These are phyloP conservation scores for Eumeta japonica DNA, from an alignment of 1,140 invertebrate genomes.

Conservation along the genomic window DNA sequence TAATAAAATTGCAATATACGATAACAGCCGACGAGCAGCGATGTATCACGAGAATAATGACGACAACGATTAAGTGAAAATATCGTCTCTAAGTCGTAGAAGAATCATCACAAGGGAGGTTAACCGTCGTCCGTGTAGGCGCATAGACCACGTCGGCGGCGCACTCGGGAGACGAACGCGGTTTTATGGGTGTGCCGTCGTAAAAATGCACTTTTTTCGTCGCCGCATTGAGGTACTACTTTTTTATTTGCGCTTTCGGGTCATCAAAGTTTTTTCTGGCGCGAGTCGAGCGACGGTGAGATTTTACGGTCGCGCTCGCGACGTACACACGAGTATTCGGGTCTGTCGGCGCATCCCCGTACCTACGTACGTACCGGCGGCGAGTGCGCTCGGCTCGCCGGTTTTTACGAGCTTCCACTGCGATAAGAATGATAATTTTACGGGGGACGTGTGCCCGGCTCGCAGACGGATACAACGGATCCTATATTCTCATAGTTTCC, in stretches of 20 bases:
- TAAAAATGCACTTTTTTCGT: conserved; percentile 31
- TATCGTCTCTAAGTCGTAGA: too few relatives aligned
- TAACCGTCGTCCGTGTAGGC: too few relatives aligned
- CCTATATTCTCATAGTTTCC: too few relatives aligned
- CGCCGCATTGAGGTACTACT: conserved; percentile 18
- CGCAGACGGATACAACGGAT: conserved; percentile 14
- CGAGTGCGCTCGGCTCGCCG: conserved; percentile 2
- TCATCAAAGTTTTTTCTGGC: conserved; percentile 25
- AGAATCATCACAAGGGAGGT: too few relatives aligned
- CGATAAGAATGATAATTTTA: conserved; percentile 51
- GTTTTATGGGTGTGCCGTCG: conserved; percentile 4
- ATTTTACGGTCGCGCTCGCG: conserved; percentile 18
- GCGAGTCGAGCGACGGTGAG: conserved; percentile 25
- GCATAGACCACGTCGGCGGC: too few relatives aligned
- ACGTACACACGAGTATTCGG: conserved; percentile 1
- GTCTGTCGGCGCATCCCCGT: not conserved
- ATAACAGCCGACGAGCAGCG: too few relatives aligned
- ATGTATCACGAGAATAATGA: too few relatives aligned
- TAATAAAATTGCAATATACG: too few relatives aligned
- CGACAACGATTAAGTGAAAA: too few relatives aligned
- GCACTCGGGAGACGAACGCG: not conserved
- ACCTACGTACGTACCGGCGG: not conserved
- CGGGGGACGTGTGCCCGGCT: conserved; percentile 13
- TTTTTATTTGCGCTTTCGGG: conserved; percentile 28
- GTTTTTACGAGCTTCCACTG: conserved; percentile 34